A percentile compares a stretch with the other conserved stretches of the same genome.
phyloP scores from a whole-genome alignment of 2,113 vertebrate genomes.

The Tyto alba region DNA sequence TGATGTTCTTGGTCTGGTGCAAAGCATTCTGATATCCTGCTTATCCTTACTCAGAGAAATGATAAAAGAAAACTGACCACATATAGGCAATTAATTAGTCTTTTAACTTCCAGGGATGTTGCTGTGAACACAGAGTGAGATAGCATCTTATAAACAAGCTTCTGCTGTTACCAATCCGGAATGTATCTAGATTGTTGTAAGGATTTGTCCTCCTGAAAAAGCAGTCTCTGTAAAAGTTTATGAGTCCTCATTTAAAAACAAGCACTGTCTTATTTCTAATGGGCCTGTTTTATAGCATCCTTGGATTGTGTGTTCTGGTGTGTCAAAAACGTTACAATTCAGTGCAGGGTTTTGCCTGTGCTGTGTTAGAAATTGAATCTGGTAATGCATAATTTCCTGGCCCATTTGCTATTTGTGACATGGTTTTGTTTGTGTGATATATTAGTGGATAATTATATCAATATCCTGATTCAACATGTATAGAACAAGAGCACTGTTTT shows the following conservation, averaged over 20 bases:
- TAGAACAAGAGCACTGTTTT: neutral
- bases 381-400: neutral
- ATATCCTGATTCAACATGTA: neutral
- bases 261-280: neutral
- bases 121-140: neutral
- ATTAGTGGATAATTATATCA: neutral
- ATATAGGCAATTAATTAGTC: neutral
- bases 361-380: neutral
- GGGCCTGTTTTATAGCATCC: neutral
- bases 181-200: neutral
- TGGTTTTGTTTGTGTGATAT: neutral
- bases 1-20: neutral
- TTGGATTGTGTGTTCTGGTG: neutral
- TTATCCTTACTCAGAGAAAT: neutral
- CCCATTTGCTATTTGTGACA: neutral
- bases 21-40: neutral
- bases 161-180: neutral
- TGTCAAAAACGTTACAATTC: neutral
- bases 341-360: neutral
- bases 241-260: neutral
- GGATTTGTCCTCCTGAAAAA: fast-evolving
- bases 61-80: neutral
- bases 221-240: neutral
- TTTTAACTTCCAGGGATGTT: neutral
- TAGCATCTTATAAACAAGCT: neutral